Conservation (phyloP, 2,113 vertebrate genomes). For the Sylvilagus bachmani region DNA sequence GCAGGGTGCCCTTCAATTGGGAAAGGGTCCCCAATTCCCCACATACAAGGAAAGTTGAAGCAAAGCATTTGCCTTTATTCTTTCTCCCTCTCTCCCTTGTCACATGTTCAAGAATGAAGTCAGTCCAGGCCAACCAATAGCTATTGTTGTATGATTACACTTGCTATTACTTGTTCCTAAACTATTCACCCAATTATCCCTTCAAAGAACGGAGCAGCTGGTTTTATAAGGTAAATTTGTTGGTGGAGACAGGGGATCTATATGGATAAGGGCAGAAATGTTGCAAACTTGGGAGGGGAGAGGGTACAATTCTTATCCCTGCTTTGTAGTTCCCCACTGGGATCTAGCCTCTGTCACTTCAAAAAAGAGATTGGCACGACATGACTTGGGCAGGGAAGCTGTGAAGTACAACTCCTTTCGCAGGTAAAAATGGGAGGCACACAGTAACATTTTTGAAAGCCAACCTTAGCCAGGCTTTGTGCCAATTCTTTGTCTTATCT, state of each 20-base stretch:
- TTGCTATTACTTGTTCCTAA: conserved; percentile 9
- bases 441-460: not conserved
- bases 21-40: not conserved
- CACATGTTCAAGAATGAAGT: not conserved
- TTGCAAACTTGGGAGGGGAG: not conserved
- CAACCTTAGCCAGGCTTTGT: not conserved
- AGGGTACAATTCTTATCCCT: not conserved
- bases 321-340: not conserved
- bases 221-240: not conserved
- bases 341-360: not conserved
- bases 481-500: not conserved
- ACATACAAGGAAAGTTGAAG: not conserved
- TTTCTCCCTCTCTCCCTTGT: not conserved
- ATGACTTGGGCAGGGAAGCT: not conserved
- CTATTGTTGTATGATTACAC: not conserved
- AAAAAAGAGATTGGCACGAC: not conserved
- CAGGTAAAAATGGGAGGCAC: not conserved
- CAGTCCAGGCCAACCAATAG: not conserved
- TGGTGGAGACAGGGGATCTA: not conserved
- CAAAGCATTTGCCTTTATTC: not conserved
- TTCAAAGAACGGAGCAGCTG: not conserved
- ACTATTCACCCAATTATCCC: not conserved
- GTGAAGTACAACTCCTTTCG: not conserved
- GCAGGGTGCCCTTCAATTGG: not conserved
- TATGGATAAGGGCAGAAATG: not conserved